Evolutionary conservation across 2,113 vertebrate species (phyloP).

Genomic region (Murina feae): DNA sequence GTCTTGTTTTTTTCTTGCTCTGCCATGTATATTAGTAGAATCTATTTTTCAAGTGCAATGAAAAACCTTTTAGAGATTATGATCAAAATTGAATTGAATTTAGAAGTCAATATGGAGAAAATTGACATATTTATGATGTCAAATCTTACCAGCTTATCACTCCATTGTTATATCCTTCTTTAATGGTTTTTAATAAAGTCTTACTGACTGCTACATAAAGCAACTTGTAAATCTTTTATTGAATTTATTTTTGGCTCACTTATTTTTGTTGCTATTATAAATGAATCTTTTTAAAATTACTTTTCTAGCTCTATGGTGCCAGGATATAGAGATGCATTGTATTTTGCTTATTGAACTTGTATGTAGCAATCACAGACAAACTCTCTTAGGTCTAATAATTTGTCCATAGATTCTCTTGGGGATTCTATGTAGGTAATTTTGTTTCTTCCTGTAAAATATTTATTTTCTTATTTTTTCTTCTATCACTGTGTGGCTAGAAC

Average conservation of each 20-base stretch:
- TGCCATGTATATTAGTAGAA: not conserved
- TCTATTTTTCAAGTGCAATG: not conserved
- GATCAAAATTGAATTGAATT: slow-evolving; percentile 13
- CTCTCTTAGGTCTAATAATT: not conserved
- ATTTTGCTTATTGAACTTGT: not conserved
- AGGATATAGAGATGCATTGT: not conserved
- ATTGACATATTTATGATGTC: not conserved
- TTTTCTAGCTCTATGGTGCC: not conserved
- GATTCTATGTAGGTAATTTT: slow-evolving; percentile 31
- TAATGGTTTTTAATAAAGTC: not conserved
- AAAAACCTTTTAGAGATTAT: not conserved
- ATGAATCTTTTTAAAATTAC: not conserved
- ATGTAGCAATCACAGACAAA: not conserved
- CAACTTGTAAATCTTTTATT: not conserved
- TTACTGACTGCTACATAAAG: not conserved
- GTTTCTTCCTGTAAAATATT: slow-evolving; percentile 2
- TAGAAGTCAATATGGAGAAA: not conserved
- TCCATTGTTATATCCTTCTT: not conserved
- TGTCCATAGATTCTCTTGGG: not conserved
- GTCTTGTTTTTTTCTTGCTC: not conserved
- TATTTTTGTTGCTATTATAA: slow-evolving; percentile 33
- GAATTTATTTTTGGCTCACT: slow-evolving; percentile 15
- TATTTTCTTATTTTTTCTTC: slow-evolving; percentile 10
- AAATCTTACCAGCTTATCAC: not conserved
- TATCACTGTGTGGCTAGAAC: not conserved